phyloP scores from a whole-genome alignment of 2,888 invertebrate genomes.

The Labia minor region DNA sequence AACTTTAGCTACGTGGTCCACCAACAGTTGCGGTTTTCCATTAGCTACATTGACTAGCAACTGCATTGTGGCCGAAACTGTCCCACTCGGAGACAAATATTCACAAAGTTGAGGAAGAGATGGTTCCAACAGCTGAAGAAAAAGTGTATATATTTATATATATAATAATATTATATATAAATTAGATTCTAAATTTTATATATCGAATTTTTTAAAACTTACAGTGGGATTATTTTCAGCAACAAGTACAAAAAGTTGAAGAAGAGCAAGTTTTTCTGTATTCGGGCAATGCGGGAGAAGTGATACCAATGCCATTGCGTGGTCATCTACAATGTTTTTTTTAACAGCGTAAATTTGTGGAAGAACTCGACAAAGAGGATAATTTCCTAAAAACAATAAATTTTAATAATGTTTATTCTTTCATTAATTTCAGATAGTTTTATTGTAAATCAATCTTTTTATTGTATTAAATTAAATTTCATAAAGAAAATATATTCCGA shows the following conservation, averaged over 20 bases:
- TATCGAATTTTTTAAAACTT: slow-evolving; percentile 29
- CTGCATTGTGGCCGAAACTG: slow-evolving; percentile 53
- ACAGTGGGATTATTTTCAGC: slow-evolving; percentile 69
- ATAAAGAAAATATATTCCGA: not conserved
- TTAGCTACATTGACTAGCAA: slow-evolving; percentile 66
- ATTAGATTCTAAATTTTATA: too few species aligned
- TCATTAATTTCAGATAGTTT: not conserved
- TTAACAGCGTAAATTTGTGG: slow-evolving; percentile 85
- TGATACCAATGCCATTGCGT: slow-evolving; percentile 69
- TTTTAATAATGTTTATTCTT: not conserved
- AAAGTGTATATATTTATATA: not conserved
- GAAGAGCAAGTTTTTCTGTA: slow-evolving; percentile 72
- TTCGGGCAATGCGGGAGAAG: slow-evolving; percentile 73
- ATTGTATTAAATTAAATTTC: too few species aligned
- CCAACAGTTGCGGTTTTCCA: slow-evolving; percentile 55
- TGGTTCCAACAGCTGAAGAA: slow-evolving; percentile 56
- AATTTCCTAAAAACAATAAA: slow-evolving; percentile 57
- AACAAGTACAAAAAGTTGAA: slow-evolving; percentile 71
- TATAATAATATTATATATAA: not conserved
- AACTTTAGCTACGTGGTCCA: slow-evolving; percentile 58
- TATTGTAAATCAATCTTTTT: not conserved
- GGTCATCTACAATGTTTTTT: slow-evolving; percentile 72
- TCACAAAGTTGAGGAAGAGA: slow-evolving; percentile 73
- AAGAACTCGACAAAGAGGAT: slow-evolving; percentile 73
- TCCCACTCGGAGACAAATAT: slow-evolving; percentile 52